Percentiles rank a stretch among this genome's conserved stretches.
phyloP scores from a whole-genome alignment of 2,113 vertebrate genomes.

The Pedionomus torquatus region DNA sequence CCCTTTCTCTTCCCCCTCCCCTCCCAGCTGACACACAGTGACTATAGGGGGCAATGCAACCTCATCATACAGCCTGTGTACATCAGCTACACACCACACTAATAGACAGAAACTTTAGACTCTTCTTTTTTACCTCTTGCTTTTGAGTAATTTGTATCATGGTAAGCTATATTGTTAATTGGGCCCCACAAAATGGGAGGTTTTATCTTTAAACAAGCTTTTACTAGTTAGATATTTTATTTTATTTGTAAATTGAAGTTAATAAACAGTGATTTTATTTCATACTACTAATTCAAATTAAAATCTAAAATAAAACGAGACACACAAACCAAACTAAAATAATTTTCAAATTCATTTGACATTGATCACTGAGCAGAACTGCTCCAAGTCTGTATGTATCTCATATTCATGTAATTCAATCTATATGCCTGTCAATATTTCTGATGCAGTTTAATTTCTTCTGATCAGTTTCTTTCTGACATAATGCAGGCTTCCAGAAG shows the following conservation, averaged over 20 bases:
- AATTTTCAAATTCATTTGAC: conserved; percentile 59
- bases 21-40: conserved; percentile 53
- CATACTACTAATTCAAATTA: conserved; percentile 37
- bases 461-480: conserved; percentile 45
- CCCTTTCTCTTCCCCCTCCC: neutral
- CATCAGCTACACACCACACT: neutral
- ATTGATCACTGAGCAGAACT: conserved; percentile 51
- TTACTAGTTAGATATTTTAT: neutral
- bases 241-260: conserved; percentile 23
- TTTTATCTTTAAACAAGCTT: conserved; percentile 3
- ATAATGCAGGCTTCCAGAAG: conserved; percentile 36
- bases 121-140: neutral
- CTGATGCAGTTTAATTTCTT: conserved; percentile 66
- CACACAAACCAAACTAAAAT: conserved; percentile 3
- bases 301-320: neutral
- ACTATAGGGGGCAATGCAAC: conserved; percentile 81
- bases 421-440: conserved; percentile 66
- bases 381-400: neutral
- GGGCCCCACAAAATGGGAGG: neutral
- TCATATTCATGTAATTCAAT: conserved; percentile 59
- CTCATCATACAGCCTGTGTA: conserved; percentile 48
- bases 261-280: conserved; percentile 48
- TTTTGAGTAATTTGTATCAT: neutral
- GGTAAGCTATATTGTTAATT: neutral
- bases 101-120: neutral